Base-by-base conservation (phyloP, 2,797 vertebrate genomes). In the Hoplostethus mediterraneus region DNA sequence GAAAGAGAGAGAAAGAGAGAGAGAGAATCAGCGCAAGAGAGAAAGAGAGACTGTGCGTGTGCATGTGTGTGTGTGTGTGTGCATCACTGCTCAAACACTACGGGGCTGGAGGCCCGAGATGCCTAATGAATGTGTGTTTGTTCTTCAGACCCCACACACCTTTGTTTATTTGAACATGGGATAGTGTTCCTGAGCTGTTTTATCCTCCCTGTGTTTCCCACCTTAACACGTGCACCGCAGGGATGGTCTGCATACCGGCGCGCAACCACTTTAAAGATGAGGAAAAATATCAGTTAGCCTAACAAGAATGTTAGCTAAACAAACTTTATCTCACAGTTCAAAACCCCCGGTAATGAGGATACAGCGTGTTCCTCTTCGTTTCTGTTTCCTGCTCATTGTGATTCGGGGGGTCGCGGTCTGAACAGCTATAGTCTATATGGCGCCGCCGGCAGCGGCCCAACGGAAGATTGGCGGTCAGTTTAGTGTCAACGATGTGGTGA, bases 101-200 rank as follows among this genome's bases (percentile, higher is more conserved):
- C 33, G 48, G 57, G 60, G 85, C 84, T 81, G 79, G 67, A 82
- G 83, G 87, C 72, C 74, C 61, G 48, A 90, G 87, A 92, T 87
- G 89, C 81, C 92, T 92, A 91, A 90, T 93, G 92, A 95, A 94
- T 92, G 91, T 89, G 85, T 92, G 90, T 93, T 94, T 94, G 92
- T 93, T 91, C 91, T 90, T 88, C 82, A 73, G 89, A 90, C 92
- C 90, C 90, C 92, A 93, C 88, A 93, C 88, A 88, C 89, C 84
- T 85, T 77, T 95, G 92, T 94, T 95, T 95, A 94, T 94, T 95
- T 95, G 90, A 94, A 93, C 87, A 90, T 82, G 89, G 92, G 90
- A 92, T 92, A 89, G 92, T 91, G 89, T 93, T 94, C 90, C 90
- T 93, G 89, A 91, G 87, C 88, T 91, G 91, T 91, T 94, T 93